Evolutionary conservation across 2,113 vertebrate species (phyloP).

Genomic region (Ammospiza nelsoni): DNA sequence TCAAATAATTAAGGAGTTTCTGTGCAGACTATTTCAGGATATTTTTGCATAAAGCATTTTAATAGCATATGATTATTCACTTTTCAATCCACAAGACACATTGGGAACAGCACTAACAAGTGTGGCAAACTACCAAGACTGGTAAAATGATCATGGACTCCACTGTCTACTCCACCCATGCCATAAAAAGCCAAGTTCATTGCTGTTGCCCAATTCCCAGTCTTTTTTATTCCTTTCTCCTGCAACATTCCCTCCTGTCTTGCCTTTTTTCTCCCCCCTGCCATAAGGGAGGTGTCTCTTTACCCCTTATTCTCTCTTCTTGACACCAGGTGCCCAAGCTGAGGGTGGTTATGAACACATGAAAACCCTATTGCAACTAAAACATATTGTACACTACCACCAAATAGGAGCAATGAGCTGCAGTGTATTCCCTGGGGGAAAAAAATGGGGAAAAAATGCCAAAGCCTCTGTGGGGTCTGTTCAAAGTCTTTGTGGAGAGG

Average conservation of each 20-base stretch:
- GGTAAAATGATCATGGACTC: background rate
- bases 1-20: background rate
- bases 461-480: background rate
- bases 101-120: background rate
- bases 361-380: background rate
- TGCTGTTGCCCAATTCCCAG: background rate
- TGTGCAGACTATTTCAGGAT: background rate
- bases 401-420: background rate
- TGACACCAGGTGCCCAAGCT: background rate
- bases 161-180: background rate
- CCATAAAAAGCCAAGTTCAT: background rate
- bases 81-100: background rate
- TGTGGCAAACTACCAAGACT: background rate
- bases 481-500: background rate
- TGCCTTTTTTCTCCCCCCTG: background rate
- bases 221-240: background rate
- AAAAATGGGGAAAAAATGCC: accelerated
- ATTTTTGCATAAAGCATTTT: background rate
- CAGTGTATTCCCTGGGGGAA: background rate
- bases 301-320: background rate
- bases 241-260: background rate
- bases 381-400: background rate
- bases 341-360: background rate
- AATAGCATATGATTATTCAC: background rate
- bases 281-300: background rate